phyloP scores from a whole-genome alignment of 2,113 vertebrate genomes.

The Dromaius novaehollandiae region DNA sequence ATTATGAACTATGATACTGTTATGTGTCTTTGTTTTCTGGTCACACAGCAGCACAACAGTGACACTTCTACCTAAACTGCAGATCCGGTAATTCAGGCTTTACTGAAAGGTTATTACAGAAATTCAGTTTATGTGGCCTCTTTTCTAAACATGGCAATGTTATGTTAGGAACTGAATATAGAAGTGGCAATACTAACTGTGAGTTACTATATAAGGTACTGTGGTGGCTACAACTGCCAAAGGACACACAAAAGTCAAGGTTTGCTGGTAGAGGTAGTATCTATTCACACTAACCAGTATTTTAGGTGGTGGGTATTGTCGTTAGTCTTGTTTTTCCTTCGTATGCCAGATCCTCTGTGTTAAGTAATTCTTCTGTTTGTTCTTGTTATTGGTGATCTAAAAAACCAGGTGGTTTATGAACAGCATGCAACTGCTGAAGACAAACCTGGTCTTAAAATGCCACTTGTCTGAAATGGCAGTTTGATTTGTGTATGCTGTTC shows the following conservation, averaged over 20 bases:
- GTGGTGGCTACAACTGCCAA: neutral
- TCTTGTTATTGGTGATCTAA: neutral
- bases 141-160: neutral
- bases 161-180: neutral
- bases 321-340: neutral
- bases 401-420: neutral
- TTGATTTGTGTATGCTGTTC: neutral
- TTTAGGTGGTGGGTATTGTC: neutral
- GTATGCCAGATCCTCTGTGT: neutral
- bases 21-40: neutral
- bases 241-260: neutral
- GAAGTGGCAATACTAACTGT: neutral
- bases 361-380: neutral
- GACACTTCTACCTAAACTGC: neutral
- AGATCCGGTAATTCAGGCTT: neutral
- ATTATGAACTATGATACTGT: fast-evolving
- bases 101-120: neutral
- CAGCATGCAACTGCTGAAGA: neutral
- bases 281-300: neutral
- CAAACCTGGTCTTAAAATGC: neutral
- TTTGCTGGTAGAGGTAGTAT: neutral
- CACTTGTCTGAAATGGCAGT: neutral
- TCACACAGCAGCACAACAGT: neutral
- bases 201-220: neutral
- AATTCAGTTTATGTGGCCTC: neutral